Evolutionary conservation across 2,888 invertebrate genomes (phyloP), one percentile per base, ranked within the genome.

Genomic region (Drosophila ustulata): DNA sequence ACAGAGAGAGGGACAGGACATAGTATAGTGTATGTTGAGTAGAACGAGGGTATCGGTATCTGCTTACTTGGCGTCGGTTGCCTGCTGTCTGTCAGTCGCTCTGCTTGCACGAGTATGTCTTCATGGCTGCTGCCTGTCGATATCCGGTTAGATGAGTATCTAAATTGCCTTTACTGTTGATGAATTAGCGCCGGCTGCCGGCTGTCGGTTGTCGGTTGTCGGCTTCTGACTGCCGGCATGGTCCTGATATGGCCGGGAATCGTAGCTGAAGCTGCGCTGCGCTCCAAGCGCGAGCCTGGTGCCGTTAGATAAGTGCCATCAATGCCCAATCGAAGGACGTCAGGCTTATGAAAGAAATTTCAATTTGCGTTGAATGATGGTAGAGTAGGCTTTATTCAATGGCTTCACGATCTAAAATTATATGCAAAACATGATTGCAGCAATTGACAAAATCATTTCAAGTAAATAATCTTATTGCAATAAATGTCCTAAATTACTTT

Each of bases 71-170:
- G 37, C 61, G 34, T 55, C 63, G 30, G 11, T 32, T 30, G 46
- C 47, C 34, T 23, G 57, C 63, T 63, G 32, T 30, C 63, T 63
- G 32, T 30, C 66, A 49, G 59, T 45, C 58, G 25, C 43, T n/a
- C 53, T 13, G 52, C 30, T 1, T 6, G 5, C 41, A 18, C 18
- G 18, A 18, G 18, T 18, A 18, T 46, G 43, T 39, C 52, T 30
- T 30, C 37, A 50, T 43, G 49, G 23, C 46, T 46, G 47, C 46
- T 50, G 89, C 73, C 87, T 84, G 89, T 87, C 85, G 89, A 89
- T 86, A 89, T 89, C 89, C 89, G 85, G 85, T 80, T 87, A 89
- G 88, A 89, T 86, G 89, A 87, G 88, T 86, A 89, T 86, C 88
- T 89, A 86, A 86, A 86, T 86, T 89, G 88, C 89, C 88, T 88